Base-by-base conservation (phyloP, 2,797 vertebrate species). In the Botia kubotai region DNA sequence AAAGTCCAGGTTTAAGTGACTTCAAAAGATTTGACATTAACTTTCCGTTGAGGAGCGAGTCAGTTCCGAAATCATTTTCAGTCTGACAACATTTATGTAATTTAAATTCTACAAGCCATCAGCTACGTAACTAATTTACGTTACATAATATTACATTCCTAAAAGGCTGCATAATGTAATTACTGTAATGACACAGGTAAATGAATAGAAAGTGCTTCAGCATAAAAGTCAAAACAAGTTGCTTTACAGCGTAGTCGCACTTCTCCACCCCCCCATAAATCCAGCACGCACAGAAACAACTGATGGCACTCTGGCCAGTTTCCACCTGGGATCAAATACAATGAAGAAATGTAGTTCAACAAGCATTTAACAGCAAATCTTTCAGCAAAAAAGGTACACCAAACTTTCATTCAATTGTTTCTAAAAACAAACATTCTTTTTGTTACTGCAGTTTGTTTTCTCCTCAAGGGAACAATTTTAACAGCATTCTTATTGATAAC, bases 1-100 rank as follows among this genome's bases (percentile, higher is more conserved):
- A 55, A 80, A 74, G 58, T 78, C 75, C 75, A 63, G 4, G 1
- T 78, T 79, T 43, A 66, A 81, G 65, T 43, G 50, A 75, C 39
- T 17, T 48, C 16, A 26, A 60, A 79, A 79, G 17, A 65, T 58
- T 78, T 66, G 10, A 60, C 12, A 81, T 55, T 74, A 29, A 48
- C 71, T 79, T 67, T 83, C 14, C 70, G 75, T 80, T 80, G 58
- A 36, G 0, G 36, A 57, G 29, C 13, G 23, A 72, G 26, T 60
- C 39, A 43, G 39, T 43, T 43, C 6, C 48, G 13, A 60, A 62
- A 57, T 6, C 3, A 50, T 63, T 63, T 63, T 63, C 17, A 29
- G 46, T 17, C 26, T 7, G 4, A 43, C 16, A 58, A n/a, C 12
- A 62, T 33, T 11, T 26, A 29, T 29, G 14, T 3, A 33, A 17